Percentiles rank a stretch among this genome's conserved stretches.
phyloP scores from a whole-genome alignment of 1,140 invertebrate species.

The Dreissena polymorpha region DNA sequence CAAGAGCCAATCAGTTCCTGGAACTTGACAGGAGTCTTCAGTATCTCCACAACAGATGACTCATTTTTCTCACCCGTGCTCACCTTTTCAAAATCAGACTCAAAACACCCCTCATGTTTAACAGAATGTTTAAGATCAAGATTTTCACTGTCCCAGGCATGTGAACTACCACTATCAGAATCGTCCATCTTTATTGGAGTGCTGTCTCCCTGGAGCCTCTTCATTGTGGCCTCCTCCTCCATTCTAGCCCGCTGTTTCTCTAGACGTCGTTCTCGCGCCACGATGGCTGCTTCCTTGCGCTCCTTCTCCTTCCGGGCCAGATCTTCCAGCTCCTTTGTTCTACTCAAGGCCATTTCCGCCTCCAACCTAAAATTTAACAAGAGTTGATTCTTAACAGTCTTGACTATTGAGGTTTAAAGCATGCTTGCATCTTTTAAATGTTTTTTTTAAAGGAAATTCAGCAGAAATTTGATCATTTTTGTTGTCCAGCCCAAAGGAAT shows the following conservation, averaged over 20 bases:
- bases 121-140: neutral
- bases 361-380: constrained; percentile 22
- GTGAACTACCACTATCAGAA: neutral
- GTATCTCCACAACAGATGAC: neutral
- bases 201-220: constrained; percentile 32
- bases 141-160: neutral
- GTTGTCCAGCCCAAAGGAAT: too few species aligned
- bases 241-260: constrained; percentile 35
- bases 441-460: too few species aligned
- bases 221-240: constrained; percentile 29
- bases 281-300: constrained; percentile 38
- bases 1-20: neutral
- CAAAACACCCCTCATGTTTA: constrained; percentile 26
- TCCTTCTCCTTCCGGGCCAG: constrained; percentile 36
- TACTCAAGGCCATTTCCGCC: constrained; percentile 40
- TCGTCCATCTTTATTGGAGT: constrained; percentile 14
- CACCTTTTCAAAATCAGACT: neutral
- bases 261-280: constrained; percentile 32
- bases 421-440: too few species aligned
- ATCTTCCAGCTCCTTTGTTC: constrained; percentile 43
- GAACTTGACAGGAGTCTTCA: neutral
- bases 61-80: neutral
- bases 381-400: too few species aligned
- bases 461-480: too few species aligned
- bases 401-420: too few species aligned